phyloP scores from a whole-genome alignment of 1,140 invertebrate genomes.

The Oncopodura yosiiana region DNA sequence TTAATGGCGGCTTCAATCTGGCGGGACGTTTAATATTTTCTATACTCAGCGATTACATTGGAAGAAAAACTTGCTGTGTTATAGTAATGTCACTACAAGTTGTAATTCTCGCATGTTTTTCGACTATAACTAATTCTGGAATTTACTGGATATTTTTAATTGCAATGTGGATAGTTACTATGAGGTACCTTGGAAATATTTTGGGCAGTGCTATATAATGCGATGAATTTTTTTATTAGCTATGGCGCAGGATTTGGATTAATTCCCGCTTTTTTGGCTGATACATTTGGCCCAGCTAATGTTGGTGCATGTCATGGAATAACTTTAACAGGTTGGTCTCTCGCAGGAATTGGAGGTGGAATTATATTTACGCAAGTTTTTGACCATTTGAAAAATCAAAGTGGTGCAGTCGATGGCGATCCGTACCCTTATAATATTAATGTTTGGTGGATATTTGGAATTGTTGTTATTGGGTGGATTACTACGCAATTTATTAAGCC shows the following conservation, averaged over 20 bases:
- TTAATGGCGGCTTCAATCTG: constrained; percentile 32
- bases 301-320: constrained; percentile 31
- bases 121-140: constrained; percentile 16
- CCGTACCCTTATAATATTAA: constrained; percentile 30
- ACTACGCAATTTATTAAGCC: constrained; percentile 9
- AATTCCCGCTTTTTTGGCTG: constrained; percentile 28
- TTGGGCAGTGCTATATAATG: background rate
- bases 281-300: constrained; percentile 28
- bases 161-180: constrained; percentile 24
- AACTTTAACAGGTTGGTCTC: constrained; percentile 30
- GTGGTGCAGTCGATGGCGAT: background rate
- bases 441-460: constrained; percentile 25
- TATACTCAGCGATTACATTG: constrained; percentile 23
- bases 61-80: constrained; percentile 26
- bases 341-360: constrained; percentile 27
- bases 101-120: constrained; percentile 22
- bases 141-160: constrained; percentile 27
- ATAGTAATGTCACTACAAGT: constrained; percentile 22
- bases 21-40: constrained; percentile 27
- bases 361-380: constrained; percentile 28
- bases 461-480: constrained; percentile 21
- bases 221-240: background rate
- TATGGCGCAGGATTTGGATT: constrained; percentile 31
- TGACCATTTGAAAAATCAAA: too few relatives aligned
- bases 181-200: background rate